A percentile compares a stretch with the other conserved stretches of the same genome.
Evolutionary conservation across 1,140 invertebrate species (phyloP).

Genomic region (Cydia pomonella): DNA sequence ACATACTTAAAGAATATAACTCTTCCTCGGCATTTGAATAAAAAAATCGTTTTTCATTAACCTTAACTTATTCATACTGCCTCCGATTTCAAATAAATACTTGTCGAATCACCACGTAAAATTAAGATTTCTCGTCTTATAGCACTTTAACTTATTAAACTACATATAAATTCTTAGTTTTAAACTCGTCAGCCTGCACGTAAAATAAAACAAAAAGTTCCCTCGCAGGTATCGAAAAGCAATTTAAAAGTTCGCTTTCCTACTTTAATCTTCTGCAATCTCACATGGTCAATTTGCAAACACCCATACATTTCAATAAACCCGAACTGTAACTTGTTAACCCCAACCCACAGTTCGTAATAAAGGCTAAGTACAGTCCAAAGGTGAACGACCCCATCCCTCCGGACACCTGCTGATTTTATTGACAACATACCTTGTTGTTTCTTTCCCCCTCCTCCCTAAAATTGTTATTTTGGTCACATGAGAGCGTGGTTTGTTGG

Average conservation of each 20-base stretch:
- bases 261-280: not conserved
- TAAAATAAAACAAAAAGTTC: not conserved
- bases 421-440: conserved; percentile 65
- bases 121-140: too few relatives aligned
- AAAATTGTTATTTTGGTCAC: conserved; percentile 42
- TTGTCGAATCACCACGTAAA: too few relatives aligned
- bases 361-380: conserved; percentile 50
- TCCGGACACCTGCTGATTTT: conserved; percentile 69
- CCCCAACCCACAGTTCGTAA: conserved; percentile 50
- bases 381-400: conserved; percentile 65
- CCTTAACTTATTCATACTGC: too few relatives aligned
- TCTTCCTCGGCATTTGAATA: too few relatives aligned
- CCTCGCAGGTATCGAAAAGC: not conserved
- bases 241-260: not conserved
- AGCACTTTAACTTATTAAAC: not conserved
- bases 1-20: too few relatives aligned
- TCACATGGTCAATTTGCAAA: conserved; percentile 32
- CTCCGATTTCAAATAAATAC: too few relatives aligned
- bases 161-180: not conserved
- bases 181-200: not conserved
- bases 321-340: conserved; percentile 26
- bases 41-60: too few relatives aligned
- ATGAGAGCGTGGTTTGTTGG: conserved; percentile 22
- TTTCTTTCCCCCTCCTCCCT: conserved; percentile 53
- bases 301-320: conserved; percentile 38